Percentiles rank a stretch among this genome's conserved stretches.
phyloP scores from a whole-genome alignment of 2,888 invertebrate genomes.

The Thecophora atra region DNA sequence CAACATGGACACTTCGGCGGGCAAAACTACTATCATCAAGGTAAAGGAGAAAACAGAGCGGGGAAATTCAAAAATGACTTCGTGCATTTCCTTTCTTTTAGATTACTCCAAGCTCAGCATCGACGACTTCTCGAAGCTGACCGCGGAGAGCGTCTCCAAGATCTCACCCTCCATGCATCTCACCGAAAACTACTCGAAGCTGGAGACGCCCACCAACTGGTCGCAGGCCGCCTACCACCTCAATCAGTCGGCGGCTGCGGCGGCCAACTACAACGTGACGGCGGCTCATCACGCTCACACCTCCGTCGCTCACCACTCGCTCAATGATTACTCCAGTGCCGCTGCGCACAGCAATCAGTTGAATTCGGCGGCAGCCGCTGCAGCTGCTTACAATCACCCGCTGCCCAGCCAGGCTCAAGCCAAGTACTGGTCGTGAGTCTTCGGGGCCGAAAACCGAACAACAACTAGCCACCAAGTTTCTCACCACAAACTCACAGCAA shows the following conservation, averaged over 20 bases:
- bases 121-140: conserved; percentile 68
- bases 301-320: conserved; percentile 54
- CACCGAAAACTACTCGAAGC: conserved; percentile 62
- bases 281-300: conserved; percentile 55
- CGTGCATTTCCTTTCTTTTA: conserved; percentile 38
- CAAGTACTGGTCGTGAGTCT: conserved; percentile 63
- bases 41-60: conserved; percentile 45
- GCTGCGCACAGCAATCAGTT: conserved; percentile 57
- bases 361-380: conserved; percentile 50
- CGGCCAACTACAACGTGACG: conserved; percentile 61
- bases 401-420: conserved; percentile 58
- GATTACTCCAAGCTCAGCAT: conserved; percentile 70
- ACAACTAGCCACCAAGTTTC: background rate
- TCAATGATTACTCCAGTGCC: conserved; percentile 55
- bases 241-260: conserved; percentile 60
- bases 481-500: background rate
- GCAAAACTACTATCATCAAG: conserved; percentile 66
- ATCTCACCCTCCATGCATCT: conserved; percentile 64
- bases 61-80: too few relatives aligned
- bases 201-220: conserved; percentile 62
- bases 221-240: conserved; percentile 63
- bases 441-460: background rate
- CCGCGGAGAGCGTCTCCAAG: conserved; percentile 64
- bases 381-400: conserved; percentile 62
- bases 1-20: conserved; percentile 64